Conservation (phyloP, 2,888 invertebrate species). For the Lottia gigantea region DNA sequence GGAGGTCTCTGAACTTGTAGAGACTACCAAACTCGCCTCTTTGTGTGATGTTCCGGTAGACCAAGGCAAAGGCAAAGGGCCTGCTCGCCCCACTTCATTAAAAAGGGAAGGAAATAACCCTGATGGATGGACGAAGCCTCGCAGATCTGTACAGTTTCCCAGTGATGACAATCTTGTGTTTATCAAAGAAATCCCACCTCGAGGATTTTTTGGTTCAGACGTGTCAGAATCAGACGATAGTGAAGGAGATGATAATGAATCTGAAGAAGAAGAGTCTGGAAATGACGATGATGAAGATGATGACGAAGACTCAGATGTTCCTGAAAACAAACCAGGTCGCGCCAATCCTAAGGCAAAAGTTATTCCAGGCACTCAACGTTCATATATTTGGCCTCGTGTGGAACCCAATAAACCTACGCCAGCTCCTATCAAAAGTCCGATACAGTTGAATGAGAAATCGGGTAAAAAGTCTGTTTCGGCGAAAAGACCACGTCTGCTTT, state of each 20-base stretch:
- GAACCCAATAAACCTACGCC: slow-evolving; percentile 6
- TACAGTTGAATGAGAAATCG: no score
- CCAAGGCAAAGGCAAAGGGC: no score
- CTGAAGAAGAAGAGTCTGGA: slow-evolving; percentile 5
- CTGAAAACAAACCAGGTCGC: slow-evolving; percentile 8
- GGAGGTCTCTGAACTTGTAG: no score
- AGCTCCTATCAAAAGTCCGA: not conserved
- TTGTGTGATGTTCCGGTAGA: no score
- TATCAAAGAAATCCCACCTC: slow-evolving; percentile 34
- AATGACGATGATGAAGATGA: not conserved
- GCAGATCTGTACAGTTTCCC: slow-evolving; percentile 33
- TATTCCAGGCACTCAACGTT: not conserved
- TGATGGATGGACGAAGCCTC: slow-evolving; percentile 14
- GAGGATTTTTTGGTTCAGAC: slow-evolving; percentile 22
- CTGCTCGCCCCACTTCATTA: no score
- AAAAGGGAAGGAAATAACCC: no score
- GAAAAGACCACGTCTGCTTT: not conserved
- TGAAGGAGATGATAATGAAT: slow-evolving; percentile 20
- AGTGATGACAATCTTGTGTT: slow-evolving; percentile 27
- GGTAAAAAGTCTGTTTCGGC: not conserved
- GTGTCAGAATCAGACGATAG: slow-evolving; percentile 21
- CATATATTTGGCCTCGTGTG: no score
- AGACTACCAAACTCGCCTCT: no score
- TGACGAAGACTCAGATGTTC: slow-evolving; percentile 10
- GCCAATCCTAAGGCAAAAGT: slow-evolving; percentile 12